phyloP scores from a whole-genome alignment of 2,113 vertebrate genomes.

The Apistogramma diplotaenia region DNA sequence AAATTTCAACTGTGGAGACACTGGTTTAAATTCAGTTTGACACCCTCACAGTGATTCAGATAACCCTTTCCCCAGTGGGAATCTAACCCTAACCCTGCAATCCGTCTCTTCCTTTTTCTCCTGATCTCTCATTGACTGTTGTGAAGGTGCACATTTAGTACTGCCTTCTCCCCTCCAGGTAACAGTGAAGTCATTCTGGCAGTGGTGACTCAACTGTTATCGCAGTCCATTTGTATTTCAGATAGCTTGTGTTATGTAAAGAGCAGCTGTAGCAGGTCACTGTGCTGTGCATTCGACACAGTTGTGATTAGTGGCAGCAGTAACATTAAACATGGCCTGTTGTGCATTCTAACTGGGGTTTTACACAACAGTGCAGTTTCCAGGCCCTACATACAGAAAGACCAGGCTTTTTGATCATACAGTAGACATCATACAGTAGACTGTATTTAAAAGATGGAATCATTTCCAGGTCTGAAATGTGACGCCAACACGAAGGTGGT shows the following conservation, averaged over 20 bases:
- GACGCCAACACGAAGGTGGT: no score
- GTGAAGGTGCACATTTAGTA: not conserved
- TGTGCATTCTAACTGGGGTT: not conserved
- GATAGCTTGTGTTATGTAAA: not conserved
- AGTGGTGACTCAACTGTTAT: not conserved
- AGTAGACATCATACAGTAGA: no score
- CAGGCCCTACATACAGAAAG: not conserved
- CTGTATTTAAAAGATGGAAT: not conserved
- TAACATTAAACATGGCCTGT: not conserved
- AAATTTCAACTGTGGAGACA: no score
- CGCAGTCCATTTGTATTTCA: not conserved
- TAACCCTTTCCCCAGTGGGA: not conserved
- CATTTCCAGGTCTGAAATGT: no score
- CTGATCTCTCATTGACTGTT: not conserved
- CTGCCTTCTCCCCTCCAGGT: not conserved
- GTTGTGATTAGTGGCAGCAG: not conserved
- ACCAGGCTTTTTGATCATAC: not conserved
- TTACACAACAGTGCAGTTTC: not conserved
- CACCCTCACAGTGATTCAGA: not conserved
- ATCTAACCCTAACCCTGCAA: not conserved
- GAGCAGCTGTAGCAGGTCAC: not conserved
- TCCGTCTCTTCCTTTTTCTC: not conserved
- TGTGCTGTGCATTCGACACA: not conserved
- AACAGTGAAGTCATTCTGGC: not conserved
- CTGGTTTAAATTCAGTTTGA: not conserved